Conservation (phyloP, 1,140 invertebrate species). For the Eurytemora carolleeae region DNA sequence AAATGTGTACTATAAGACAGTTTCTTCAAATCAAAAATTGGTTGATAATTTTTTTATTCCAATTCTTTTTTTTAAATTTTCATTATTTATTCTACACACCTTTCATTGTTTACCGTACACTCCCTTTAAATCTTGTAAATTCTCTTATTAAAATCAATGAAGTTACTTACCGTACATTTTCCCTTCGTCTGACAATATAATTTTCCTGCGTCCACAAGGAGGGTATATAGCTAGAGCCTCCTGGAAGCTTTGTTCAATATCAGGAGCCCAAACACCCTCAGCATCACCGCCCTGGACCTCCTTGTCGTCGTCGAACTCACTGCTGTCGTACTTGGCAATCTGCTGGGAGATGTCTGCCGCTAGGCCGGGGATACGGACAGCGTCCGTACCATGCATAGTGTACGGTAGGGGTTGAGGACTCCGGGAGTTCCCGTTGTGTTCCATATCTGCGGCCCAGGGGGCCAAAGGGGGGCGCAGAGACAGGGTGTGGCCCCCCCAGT, state of each 20-base stretch:
- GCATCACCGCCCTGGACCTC: slow-evolving; percentile 80
- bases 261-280: slow-evolving; percentile 97
- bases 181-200: slow-evolving; percentile 97
- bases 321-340: slow-evolving; percentile 34
- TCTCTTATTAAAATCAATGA: neutral
- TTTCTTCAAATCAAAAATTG: too few species aligned
- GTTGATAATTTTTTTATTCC: too few species aligned
- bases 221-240: slow-evolving; percentile 98
- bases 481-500: neutral
- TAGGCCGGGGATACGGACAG: slow-evolving; percentile 1
- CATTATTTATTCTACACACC: too few species aligned
- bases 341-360: slow-evolving; percentile 7
- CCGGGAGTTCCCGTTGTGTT: neutral
- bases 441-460: neutral
- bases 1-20: too few species aligned
- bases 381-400: slow-evolving; percentile 3
- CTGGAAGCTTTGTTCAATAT: slow-evolving; percentile 99
- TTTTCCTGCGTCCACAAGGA: slow-evolving; percentile 94
- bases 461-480: neutral
- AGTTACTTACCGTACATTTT: slow-evolving; percentile 88
- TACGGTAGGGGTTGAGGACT: neutral
- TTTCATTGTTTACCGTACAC: too few species aligned
- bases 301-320: slow-evolving; percentile 67
- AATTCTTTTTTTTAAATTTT: too few species aligned
- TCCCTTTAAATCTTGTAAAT: neutral